These are phyloP conservation scores for Polylopha cassiicola DNA, from an alignment of 2,888 invertebrate genomes.

Conservation along the genomic window DNA sequence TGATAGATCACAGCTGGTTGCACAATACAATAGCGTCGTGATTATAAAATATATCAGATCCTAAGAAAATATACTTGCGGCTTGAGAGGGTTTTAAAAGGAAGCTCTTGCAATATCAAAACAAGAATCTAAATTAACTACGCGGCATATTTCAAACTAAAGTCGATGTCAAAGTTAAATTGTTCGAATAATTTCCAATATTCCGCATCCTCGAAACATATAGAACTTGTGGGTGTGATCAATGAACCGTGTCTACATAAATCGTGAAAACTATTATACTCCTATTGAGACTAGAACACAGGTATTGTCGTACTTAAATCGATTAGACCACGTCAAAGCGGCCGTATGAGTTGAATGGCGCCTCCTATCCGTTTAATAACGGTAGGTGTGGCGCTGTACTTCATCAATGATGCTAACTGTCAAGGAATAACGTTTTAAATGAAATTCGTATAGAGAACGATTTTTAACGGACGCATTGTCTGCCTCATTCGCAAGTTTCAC, in stretches of 20 bases:
- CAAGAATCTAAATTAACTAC: constrained; percentile 22
- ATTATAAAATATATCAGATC: constrained; percentile 44
- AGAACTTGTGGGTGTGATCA: constrained; percentile 56
- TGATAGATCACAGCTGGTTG: constrained; percentile 58
- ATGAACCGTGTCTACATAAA: constrained; percentile 60
- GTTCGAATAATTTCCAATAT: constrained; percentile 39
- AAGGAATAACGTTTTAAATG: constrained; percentile 52
- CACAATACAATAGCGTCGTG: constrained; percentile 62
- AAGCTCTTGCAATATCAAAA: background rate
- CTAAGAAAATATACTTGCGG: constrained; percentile 59
- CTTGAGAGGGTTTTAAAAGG: too few species aligned
- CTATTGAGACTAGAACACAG: constrained; percentile 49
- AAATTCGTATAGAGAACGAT: constrained; percentile 56
- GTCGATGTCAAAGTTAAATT: constrained; percentile 26
- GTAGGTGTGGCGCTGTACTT: constrained; percentile 60
- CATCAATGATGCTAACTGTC: constrained; percentile 47
- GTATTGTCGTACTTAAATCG: constrained; percentile 44
- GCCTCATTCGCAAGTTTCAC: constrained; percentile 60
- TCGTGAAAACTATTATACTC: constrained; percentile 55
- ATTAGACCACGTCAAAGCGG: constrained; percentile 44
- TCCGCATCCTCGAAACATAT: constrained; percentile 43
- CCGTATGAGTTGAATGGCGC: constrained; percentile 43
- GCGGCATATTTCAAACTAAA: constrained; percentile 21
- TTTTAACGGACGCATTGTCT: constrained; percentile 64
- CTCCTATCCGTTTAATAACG: constrained; percentile 43